Percentiles rank a stretch among this genome's conserved stretches.
phyloP scores from a whole-genome alignment of 2,113 vertebrate genomes.

The Chaenogobius annularis region DNA sequence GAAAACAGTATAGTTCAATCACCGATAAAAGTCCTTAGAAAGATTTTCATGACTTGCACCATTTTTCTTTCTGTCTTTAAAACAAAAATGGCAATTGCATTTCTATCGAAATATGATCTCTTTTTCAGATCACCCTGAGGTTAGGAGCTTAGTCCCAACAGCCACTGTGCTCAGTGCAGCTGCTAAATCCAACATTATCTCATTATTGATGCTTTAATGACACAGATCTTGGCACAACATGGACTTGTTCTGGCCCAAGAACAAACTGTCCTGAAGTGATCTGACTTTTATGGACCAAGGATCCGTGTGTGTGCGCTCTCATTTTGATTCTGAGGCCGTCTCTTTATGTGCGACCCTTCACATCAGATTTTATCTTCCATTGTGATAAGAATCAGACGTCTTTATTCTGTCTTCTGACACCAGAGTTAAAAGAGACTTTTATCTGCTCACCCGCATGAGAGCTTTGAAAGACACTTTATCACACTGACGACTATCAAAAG shows the following conservation, averaged over 20 bases:
- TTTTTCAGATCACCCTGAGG: background rate
- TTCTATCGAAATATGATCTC: too few species aligned
- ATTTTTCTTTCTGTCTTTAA: background rate
- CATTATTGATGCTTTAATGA: slow-evolving; percentile 26
- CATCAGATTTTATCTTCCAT: slow-evolving; percentile 26
- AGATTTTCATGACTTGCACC: too few species aligned
- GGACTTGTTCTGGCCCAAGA: slow-evolving; percentile 22
- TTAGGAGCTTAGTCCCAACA: background rate
- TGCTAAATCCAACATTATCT: slow-evolving; percentile 8
- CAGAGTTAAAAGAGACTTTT: slow-evolving; percentile 17
- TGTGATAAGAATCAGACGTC: slow-evolving; percentile 13
- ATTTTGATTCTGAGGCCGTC: slow-evolving; percentile 17
- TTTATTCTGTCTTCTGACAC: slow-evolving; percentile 23
- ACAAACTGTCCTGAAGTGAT: slow-evolving; percentile 30
- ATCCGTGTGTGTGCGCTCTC: slow-evolving; percentile 8
- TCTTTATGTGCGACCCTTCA: slow-evolving; percentile 32
- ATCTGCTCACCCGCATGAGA: slow-evolving; percentile 10
- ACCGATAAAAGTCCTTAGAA: too few species aligned
- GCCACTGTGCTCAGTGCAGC: background rate
- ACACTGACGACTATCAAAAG: background rate
- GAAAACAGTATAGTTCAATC: too few species aligned
- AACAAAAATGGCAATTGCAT: background rate
- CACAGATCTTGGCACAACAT: slow-evolving; percentile 30
- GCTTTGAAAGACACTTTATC: slow-evolving; percentile 8
- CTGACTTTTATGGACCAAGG: slow-evolving; percentile 27